phyloP scores from a whole-genome alignment of 2,888 invertebrate species.

The Syritta pipiens region DNA sequence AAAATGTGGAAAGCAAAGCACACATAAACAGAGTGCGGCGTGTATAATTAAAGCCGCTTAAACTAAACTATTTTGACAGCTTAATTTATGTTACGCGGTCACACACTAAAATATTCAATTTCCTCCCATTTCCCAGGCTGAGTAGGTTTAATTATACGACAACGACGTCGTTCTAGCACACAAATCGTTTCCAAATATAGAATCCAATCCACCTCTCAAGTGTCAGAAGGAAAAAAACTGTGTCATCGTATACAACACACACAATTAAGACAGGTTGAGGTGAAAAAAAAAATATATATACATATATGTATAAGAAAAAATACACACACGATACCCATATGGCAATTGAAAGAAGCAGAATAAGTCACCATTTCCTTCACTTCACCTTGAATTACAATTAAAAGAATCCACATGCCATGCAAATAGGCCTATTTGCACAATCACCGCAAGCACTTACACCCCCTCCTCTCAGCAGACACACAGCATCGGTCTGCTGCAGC shows the following conservation, averaged over 20 bases:
- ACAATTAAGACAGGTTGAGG: slow-evolving; percentile 42
- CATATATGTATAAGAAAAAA: background rate
- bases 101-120: slow-evolving; percentile 29
- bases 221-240: slow-evolving; percentile 38
- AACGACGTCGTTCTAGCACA: no score
- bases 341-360: slow-evolving; percentile 24
- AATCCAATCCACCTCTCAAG: slow-evolving; percentile 20
- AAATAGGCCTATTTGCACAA: slow-evolving; percentile 66
- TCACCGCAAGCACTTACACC: slow-evolving; percentile 21
- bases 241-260: slow-evolving; percentile 30
- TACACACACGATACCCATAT: background rate
- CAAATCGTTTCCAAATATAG: slow-evolving; percentile 24
- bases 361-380: slow-evolving; percentile 57
- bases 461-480: no score
- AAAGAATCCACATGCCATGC: slow-evolving; percentile 52
- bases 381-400: slow-evolving; percentile 68
- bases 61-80: slow-evolving; percentile 42
- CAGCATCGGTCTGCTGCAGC: background rate
- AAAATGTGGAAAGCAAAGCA: background rate
- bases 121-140: background rate
- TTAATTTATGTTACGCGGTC: slow-evolving; percentile 42
- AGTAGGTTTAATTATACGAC: no score
- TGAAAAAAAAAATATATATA: no score
- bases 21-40: background rate
- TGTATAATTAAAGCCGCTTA: slow-evolving; percentile 20